These are phyloP conservation scores for Trichogramma dendrolimi DNA, from an alignment of 2,888 invertebrate genomes.

Conservation along the genomic window DNA sequence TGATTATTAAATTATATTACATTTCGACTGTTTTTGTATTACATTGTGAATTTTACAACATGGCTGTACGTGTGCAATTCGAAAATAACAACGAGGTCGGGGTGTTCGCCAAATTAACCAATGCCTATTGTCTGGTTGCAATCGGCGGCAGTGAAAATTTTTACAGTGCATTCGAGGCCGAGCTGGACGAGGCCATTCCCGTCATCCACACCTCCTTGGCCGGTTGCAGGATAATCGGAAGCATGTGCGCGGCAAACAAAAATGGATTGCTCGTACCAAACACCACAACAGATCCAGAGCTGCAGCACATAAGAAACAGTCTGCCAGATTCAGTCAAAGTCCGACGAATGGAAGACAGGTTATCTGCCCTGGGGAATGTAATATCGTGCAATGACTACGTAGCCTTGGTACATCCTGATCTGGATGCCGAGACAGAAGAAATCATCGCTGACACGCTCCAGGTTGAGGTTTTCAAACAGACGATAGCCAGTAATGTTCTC, in stretches of 20 bases:
- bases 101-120: conserved; percentile 95
- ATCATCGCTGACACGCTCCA: conserved; percentile 90
- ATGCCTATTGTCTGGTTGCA: conserved; percentile 93
- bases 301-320: conserved; percentile 87
- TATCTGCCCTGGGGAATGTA: conserved; percentile 97
- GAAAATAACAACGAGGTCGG: conserved; percentile 99
- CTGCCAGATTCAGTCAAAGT: conserved; percentile 89
- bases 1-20: too few relatives aligned
- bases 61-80: conserved; percentile 96
- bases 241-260: conserved; percentile 81
- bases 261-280: conserved; percentile 91
- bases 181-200: conserved; percentile 88
- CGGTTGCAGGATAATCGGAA: conserved; percentile 91
- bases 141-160: conserved; percentile 96
- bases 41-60: conserved; percentile 43
- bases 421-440: conserved; percentile 90
- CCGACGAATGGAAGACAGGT: conserved; percentile 90
- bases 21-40: too few relatives aligned
- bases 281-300: conserved; percentile 80
- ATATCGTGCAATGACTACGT: conserved; percentile 98
- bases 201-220: conserved; percentile 91
- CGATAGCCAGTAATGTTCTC: conserved; percentile 89
- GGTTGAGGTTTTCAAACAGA: conserved; percentile 96
- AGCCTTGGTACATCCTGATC: conserved; percentile 96
- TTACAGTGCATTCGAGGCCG: conserved; percentile 87